These are phyloP conservation scores for Anguilla marmorata DNA, from an alignment of 2,797 vertebrate species.

Conservation along the genomic window DNA sequence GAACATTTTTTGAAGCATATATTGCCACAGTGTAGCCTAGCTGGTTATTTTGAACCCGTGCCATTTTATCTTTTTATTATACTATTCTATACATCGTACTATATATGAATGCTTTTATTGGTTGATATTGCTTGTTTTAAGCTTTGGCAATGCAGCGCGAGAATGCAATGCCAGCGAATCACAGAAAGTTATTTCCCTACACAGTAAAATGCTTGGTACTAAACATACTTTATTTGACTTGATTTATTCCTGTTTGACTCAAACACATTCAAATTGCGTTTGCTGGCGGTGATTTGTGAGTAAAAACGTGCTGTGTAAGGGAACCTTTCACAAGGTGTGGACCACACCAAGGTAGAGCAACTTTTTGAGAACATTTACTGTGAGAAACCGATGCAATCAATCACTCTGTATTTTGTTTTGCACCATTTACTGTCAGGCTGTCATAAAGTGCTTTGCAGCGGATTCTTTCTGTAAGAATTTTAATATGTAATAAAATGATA, in stretches of 20 bases:
- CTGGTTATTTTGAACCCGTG: neutral
- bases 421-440: neutral
- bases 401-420: neutral
- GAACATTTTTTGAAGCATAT: too few relatives aligned
- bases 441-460: neutral
- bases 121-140: neutral
- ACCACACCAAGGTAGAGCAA: neutral
- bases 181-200: neutral
- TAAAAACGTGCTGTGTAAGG: neutral
- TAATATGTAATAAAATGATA: neutral
- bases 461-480: neutral
- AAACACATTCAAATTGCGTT: neutral
- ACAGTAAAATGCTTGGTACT: neutral
- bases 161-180: neutral
- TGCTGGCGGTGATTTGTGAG: neutral
- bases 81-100: neutral
- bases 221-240: neutral
- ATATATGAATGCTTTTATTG: neutral
- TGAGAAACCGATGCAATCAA: neutral
- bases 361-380: neutral
- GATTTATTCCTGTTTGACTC: neutral
- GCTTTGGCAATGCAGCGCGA: neutral
- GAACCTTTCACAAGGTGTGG: neutral
- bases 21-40: neutral
- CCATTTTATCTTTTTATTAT: neutral